These are phyloP conservation scores for Darevskia nairensis DNA, from an alignment of 2,797 vertebrate species.

Conservation along the genomic window DNA sequence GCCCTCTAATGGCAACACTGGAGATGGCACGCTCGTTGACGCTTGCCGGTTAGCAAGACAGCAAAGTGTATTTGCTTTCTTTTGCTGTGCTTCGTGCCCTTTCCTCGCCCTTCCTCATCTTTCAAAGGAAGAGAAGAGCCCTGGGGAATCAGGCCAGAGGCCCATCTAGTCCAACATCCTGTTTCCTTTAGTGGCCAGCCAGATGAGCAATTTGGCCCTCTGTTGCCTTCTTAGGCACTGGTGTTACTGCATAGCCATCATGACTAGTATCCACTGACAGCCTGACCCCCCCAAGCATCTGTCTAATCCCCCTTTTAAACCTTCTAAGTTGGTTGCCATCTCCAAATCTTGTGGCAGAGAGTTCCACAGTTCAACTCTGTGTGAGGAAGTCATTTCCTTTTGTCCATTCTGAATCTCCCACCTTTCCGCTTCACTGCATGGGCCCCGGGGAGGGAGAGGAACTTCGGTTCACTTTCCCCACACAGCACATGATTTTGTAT, in stretches of 20 bases:
- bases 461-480: not conserved
- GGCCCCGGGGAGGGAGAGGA: not conserved
- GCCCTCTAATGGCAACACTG: constrained; percentile 81
- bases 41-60: not conserved
- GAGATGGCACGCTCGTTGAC: not conserved
- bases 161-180: not conserved
- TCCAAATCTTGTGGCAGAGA: not conserved
- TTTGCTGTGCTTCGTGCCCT: no score
- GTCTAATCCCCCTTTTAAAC: not conserved
- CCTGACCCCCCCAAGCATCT: not conserved
- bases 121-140: not conserved
- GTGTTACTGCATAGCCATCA: no score
- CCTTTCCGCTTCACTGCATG: not conserved
- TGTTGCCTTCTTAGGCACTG: not conserved
- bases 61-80: no score
- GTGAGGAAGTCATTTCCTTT: not conserved
- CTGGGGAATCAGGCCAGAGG: not conserved
- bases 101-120: not conserved
- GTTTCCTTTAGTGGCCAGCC: not conserved
- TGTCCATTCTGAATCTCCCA: not conserved
- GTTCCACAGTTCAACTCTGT: not conserved
- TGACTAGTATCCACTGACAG: not conserved
- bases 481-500: not conserved
- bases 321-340: not conserved
- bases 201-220: not conserved